Conservation (phyloP, 2,888 invertebrate genomes). For the Tribolium freemani region DNA sequence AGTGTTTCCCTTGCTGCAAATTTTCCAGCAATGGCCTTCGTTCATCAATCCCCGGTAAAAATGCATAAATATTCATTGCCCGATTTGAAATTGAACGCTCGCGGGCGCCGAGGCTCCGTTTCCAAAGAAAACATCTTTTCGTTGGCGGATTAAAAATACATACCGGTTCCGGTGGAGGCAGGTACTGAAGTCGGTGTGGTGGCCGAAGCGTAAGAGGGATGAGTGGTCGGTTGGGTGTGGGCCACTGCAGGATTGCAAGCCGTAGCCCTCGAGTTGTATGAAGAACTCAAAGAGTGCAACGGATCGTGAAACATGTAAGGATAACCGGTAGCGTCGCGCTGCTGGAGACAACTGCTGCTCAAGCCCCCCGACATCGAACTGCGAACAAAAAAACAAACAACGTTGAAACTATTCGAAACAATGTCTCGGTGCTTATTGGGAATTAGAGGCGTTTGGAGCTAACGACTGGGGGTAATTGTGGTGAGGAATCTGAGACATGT, state of each 20-base stretch:
- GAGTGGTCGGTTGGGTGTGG: conserved; percentile 83
- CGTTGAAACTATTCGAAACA: neutral
- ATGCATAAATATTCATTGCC: conserved; percentile 17
- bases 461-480: conserved; percentile 28
- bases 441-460: conserved; percentile 15
- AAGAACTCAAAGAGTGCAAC: conserved; percentile 79
- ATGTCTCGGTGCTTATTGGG: conserved; percentile 7
- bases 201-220: conserved; percentile 74
- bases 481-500: conserved; percentile 15
- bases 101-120: conserved; percentile 5
- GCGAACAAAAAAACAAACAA: conserved; percentile 59
- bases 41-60: neutral
- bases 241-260: conserved; percentile 81
- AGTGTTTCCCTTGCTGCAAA: too few relatives aligned
- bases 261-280: conserved; percentile 79
- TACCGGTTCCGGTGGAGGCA: conserved; percentile 69
- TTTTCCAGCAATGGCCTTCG: neutral
- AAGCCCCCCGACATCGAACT: conserved; percentile 89
- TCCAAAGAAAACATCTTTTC: conserved; percentile 27
- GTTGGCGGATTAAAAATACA: conserved; percentile 50
- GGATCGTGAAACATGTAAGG: conserved; percentile 95
- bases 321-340: conserved; percentile 80
- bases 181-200: conserved; percentile 71
- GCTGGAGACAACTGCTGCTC: conserved; percentile 88
- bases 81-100: conserved; percentile 22